Conservation (phyloP, 2,797 vertebrate genomes). For the Lepilemur septentrionalis region DNA sequence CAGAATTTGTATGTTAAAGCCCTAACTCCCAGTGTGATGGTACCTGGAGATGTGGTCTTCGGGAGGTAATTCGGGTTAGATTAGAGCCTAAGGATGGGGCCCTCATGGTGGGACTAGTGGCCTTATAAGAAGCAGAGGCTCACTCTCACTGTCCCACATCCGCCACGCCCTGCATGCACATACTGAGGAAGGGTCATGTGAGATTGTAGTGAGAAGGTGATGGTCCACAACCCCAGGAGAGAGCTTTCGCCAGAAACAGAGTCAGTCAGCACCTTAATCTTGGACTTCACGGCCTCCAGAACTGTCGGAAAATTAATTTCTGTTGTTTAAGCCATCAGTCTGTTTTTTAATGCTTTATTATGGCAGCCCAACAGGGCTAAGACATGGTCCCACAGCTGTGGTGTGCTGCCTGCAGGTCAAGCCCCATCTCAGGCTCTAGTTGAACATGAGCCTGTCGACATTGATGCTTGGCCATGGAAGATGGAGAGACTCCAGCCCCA, state of each 20-base stretch:
- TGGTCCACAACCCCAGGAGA: background rate
- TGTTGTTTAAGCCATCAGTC: background rate
- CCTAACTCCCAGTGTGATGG: background rate
- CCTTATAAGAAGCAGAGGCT: background rate
- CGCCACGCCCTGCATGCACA: background rate
- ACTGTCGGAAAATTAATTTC: no score
- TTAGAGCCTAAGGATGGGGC: background rate
- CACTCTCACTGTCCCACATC: fast-evolving
- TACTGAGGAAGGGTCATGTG: no score
- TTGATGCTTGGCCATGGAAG: background rate
- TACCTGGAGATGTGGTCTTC: background rate
- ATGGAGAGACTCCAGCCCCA: background rate
- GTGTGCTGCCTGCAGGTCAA: background rate
- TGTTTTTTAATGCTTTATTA: background rate
- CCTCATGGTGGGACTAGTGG: background rate
- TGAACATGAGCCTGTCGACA: background rate
- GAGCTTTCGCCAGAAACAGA: background rate
- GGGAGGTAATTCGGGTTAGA: background rate
- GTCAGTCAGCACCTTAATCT: background rate
- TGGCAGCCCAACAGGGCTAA: background rate
- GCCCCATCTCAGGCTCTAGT: background rate
- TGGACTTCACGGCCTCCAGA: background rate
- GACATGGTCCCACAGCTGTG: background rate
- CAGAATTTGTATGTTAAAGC: background rate
- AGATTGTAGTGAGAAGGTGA: background rate